phyloP scores from a whole-genome alignment of 1,140 invertebrate species.

The Microplitis mediator region DNA sequence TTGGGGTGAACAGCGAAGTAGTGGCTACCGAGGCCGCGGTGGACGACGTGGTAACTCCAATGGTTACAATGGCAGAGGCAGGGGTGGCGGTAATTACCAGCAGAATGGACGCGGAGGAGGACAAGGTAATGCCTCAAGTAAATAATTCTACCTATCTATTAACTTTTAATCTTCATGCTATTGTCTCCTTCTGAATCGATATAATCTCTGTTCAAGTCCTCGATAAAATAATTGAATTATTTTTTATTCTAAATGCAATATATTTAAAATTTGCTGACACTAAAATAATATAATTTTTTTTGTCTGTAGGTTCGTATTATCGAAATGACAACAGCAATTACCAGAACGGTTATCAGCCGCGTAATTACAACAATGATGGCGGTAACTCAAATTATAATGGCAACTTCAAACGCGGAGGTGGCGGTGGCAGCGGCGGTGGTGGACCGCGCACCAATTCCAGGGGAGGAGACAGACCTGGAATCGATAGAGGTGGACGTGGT shows the following conservation, averaged over 20 bases:
- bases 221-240: too few relatives aligned
- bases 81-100: constrained; percentile 54
- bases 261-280: too few relatives aligned
- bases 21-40: constrained; percentile 52
- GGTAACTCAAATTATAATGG: constrained; percentile 42
- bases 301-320: constrained; percentile 51
- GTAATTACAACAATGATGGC: constrained; percentile 50
- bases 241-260: too few relatives aligned
- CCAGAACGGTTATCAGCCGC: constrained; percentile 57
- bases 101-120: constrained; percentile 55
- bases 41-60: constrained; percentile 54
- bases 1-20: constrained; percentile 53
- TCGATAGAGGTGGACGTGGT: constrained; percentile 42
- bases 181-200: background rate
- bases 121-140: constrained; percentile 45
- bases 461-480: constrained; percentile 34
- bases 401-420: constrained; percentile 33
- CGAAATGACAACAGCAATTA: constrained; percentile 52
- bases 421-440: constrained; percentile 15
- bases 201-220: too few relatives aligned
- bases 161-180: background rate
- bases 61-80: constrained; percentile 51
- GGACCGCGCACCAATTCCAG: constrained; percentile 27
- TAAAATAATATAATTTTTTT: constrained; percentile 8
- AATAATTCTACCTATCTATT: background rate